Evolutionary conservation across 1,140 invertebrate genomes (phyloP), one percentile per base, ranked within the genome.

Genomic region (Leptopilina boulardi): DNA sequence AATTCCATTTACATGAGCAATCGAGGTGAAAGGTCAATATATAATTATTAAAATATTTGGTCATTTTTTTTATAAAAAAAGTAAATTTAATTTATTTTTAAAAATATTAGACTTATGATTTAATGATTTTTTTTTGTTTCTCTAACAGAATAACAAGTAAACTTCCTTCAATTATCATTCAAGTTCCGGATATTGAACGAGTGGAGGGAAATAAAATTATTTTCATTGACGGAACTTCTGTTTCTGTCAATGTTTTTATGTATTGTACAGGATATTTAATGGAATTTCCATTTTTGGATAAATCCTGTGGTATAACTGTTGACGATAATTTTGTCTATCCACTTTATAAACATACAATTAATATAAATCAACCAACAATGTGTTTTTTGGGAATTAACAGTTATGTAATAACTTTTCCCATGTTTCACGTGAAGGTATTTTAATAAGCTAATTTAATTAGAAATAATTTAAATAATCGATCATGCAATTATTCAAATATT

Each of bases 341-440:
- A 0, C 91, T 97, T 3, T 96, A 96, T 86, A 94, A 94, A 81
- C 95, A 97, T 78, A 87, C 96, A 1, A 92, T 97, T 6, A 94
- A 96, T 85, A 93, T 94, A 0, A 87, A 94, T 71, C 93, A 94
- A 84, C 95, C 95, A 0, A 93, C 92, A 9, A 93, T 97, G 93
- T 92, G 91, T 70, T 94, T 97, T 74, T 91, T 97, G 42, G 96
- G 96, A 15, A 89, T 97, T 15, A 0, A 92, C 21, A 8, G 11
- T 6, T 15, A 47, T 23, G 92, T 94, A 1, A 89, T 94, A 70
- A 94, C 95, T 0, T 96, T 96, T 85, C 93, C 93, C 18, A 89
- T 94, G 82, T 96, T 95, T 89, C 92, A 96, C 80, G 89, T 93
- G 56, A 95, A 96, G 91, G 93, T 95, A 88, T 71, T 66, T 54